A percentile compares a stretch with the other conserved stretches of the same genome.
These are phyloP conservation scores for Drosophila neonasuta DNA, from an alignment of 2,888 invertebrate species.

Conservation along the genomic window DNA sequence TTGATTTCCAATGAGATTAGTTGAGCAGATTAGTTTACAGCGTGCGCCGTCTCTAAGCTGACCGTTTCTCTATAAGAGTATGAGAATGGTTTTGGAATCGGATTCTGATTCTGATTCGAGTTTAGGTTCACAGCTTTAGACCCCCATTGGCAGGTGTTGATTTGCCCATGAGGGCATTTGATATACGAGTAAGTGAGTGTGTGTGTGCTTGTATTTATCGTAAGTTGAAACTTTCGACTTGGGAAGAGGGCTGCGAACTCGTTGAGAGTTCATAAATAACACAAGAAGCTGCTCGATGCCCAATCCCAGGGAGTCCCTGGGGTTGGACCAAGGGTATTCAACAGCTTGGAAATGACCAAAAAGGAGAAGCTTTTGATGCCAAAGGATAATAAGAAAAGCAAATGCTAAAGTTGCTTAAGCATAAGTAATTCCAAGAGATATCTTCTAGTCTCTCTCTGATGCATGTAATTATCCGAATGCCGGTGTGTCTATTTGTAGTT, in stretches of 20 bases:
- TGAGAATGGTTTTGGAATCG: conserved; percentile 5
- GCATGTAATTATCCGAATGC: conserved; percentile 31
- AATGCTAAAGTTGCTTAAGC: conserved; percentile 30
- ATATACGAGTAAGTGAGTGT: conserved; percentile 25
- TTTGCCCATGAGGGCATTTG: conserved; percentile 58
- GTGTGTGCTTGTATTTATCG: conserved; percentile 25
- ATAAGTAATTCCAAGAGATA: background rate
- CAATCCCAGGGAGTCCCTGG: background rate
- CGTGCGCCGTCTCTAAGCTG: conserved; percentile 9
- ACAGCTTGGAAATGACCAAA: conserved; percentile 43
- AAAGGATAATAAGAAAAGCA: conserved; percentile 21
- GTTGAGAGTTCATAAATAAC: conserved; percentile 67
- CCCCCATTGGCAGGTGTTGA: conserved; percentile 58
- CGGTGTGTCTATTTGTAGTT: conserved; percentile 10
- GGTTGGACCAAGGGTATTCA: conserved; percentile 26
- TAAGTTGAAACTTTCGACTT: conserved; percentile 51
- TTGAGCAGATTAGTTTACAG: conserved; percentile 65
- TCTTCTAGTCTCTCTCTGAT: background rate
- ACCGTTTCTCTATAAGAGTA: conserved; percentile 15
- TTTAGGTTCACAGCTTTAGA: conserved; percentile 39
- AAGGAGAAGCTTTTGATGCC: conserved; percentile 25
- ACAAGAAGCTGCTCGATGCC: conserved; percentile 41
- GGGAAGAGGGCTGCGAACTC: conserved; percentile 42
- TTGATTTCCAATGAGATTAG: conserved; percentile 76
- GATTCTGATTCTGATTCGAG: conserved; percentile 13